Percentiles rank a stretch among this genome's conserved stretches.
Conservation (phyloP, 2,888 invertebrate genomes). For the Frankliniella fusca region DNA sequence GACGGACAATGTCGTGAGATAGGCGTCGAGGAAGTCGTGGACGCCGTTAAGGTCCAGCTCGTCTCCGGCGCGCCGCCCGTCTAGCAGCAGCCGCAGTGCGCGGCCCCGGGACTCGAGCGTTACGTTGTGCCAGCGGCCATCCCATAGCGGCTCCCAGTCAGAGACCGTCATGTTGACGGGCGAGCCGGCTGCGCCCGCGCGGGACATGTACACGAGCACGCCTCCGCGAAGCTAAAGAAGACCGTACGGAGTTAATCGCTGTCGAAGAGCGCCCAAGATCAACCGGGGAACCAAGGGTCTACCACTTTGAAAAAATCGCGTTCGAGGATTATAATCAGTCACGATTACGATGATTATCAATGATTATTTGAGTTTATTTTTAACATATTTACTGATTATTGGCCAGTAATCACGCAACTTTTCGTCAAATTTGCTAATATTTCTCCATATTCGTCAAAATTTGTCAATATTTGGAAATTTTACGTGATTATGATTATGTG, state of each 20-base stretch:
- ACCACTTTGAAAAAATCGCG: no score
- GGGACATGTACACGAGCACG: conserved; percentile 73
- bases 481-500: no score
- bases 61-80: conserved; percentile 69
- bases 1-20: conserved; percentile 72
- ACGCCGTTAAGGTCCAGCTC: conserved; percentile 81
- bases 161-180: conserved; percentile 77
- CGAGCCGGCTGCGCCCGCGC: conserved; percentile 59
- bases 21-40: conserved; percentile 89
- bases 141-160: conserved; percentile 59
- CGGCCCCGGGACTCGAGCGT: conserved; percentile 68
- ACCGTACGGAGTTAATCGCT: background rate
- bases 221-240: conserved; percentile 60
- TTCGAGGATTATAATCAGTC: no score
- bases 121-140: conserved; percentile 87
- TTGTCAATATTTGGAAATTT: no score
- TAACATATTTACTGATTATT: no score
- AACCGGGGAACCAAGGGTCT: no score
- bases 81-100: conserved; percentile 63
- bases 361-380: no score
- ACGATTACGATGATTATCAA: no score
- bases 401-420: no score
- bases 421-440: no score
- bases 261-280: no score
- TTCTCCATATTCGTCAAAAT: no score